These are phyloP conservation scores for Sinhomidia bicolor DNA, from an alignment of 2,888 invertebrate genomes.

Conservation along the genomic window DNA sequence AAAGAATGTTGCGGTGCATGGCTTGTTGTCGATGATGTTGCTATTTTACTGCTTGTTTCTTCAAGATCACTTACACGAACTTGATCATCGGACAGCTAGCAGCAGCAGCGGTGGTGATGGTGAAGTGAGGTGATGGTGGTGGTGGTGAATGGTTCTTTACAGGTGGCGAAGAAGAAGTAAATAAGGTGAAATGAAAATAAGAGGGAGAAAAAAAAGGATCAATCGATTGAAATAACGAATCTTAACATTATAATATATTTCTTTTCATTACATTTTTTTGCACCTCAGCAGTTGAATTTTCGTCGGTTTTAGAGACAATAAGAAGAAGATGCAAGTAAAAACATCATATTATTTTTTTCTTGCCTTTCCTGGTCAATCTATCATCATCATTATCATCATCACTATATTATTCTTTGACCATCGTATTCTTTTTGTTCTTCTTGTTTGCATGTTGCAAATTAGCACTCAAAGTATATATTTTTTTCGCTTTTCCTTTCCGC, in stretches of 20 bases:
- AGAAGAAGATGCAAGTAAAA: constrained; percentile 33
- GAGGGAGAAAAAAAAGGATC: constrained; percentile 24
- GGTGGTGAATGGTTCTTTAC: constrained; percentile 23
- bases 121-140: too few species aligned
- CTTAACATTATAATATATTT: too few species aligned
- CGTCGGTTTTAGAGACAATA: constrained; percentile 29
- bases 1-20: constrained; percentile 37
- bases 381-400: constrained; percentile 31
- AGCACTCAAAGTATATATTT: constrained; percentile 13
- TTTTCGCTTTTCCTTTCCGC: constrained; percentile 43
- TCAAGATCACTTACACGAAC: constrained; percentile 67
- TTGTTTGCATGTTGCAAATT: constrained; percentile 47
- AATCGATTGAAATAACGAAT: constrained; percentile 49
- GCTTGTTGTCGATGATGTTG: constrained; percentile 36
- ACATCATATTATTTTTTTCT: constrained; percentile 49
- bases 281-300: constrained; percentile 34
- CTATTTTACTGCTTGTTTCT: constrained; percentile 71
- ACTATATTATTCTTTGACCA: not conserved
- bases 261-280: not conserved
- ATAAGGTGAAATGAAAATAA: constrained; percentile 38
- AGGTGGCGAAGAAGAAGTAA: constrained; percentile 19
- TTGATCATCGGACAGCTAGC: constrained; percentile 31
- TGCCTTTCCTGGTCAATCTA: constrained; percentile 58
- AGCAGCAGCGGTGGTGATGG: constrained; percentile 29
- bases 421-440: not conserved